Evolutionary conservation across 2,888 invertebrate genomes (phyloP), one percentile per base, ranked within the genome.

Genomic region (Agonopterix alstromeriana): DNA sequence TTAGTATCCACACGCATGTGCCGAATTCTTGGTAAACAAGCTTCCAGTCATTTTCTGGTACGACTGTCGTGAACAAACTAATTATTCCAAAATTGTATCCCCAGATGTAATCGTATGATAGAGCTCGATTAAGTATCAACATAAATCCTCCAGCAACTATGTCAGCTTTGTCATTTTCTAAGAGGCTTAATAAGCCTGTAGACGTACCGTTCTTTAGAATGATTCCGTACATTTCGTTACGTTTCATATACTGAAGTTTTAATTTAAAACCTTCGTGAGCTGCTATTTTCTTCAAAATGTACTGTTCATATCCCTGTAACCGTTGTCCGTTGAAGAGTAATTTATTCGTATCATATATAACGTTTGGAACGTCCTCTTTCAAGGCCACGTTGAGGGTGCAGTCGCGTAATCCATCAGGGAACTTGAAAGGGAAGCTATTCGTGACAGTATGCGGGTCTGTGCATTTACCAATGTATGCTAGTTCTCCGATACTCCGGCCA

Each of bases 141-240:
- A 48, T 11, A 10, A 50, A 46, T 8, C 53, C 56, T 36, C 54
- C 56, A 36, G 47, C 43, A 2, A 41, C 50, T 9, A 56, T 43
- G n/a, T 56, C 56, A 8, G 48, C 43, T 41, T 45, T 40, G n/a
- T 43, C 46, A 8, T 8, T 42, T 42, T 50, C 46, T 14, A 53
- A 17, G 10, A 41, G 12, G 12, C 14, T 27, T 10, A 56, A 40
- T 5, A 51, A 9, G 14, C 53, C 54, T n/a, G 53, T 48, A 10
- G 47, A 14, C 4, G 48, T 47, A n/a, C 46, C 44, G 35, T 52
- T 48, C 0, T 35, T 10, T 8, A 49, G 35, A 11, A 52, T 36
- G 1, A 42, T 14, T 1, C 51, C 51, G 10, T 35, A 42, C 10
- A 4, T 36, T 2, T 35, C 27, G 9, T 36, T 4, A 4, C 1